Base-by-base conservation (phyloP, 1,140 invertebrate genomes). In the Uloborus diversus region DNA sequence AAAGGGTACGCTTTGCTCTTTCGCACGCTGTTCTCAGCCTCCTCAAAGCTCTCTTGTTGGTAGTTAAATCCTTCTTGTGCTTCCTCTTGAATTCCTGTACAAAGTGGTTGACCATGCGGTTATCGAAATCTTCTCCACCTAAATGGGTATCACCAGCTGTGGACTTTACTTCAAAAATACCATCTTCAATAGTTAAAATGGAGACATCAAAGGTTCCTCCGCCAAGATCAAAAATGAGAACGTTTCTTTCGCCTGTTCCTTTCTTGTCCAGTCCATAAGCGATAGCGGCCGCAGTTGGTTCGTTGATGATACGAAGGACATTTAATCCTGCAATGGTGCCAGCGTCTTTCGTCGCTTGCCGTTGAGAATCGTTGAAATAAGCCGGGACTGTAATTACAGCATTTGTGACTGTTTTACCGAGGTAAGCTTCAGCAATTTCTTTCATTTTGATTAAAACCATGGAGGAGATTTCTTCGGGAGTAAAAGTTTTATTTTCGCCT, bases 131-230 rank as follows among this genome's bases (percentile, higher is more conserved):
- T 89, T 98, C 96, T 81, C 97, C 97, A 85, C 97, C 97, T 87
- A 99, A 90, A 87, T 99, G 96, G 82, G 97, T 99, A 86, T 99
- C 96, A 83, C 97, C 97, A 84, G 95, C 94, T 27, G 96, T 98
- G 7, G 96, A 95, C 86, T 96, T 97, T 23, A 98, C 96, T 88
- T 98, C 96, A 86, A 97, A 96, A 84, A 95, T 94, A 84, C 96
- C 96, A 87, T 97, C 95, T 86, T 96, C 95, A 86, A 97, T 97
- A 79, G 94, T 95, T 81, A 98, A 88, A 85, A 98, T 95, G 28
- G 96, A 97, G 13, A 98, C 96, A 89, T 98, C 96, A 86, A 98
- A 98, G 82, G 96, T 98, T 85, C 96, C 96, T 85, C 96, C 96
- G 82, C 96, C 97, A 82, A 99, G 90, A 90, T 98, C 96, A 87